phyloP scores from a whole-genome alignment of 2,113 vertebrate species.

The Prinia subflava region DNA sequence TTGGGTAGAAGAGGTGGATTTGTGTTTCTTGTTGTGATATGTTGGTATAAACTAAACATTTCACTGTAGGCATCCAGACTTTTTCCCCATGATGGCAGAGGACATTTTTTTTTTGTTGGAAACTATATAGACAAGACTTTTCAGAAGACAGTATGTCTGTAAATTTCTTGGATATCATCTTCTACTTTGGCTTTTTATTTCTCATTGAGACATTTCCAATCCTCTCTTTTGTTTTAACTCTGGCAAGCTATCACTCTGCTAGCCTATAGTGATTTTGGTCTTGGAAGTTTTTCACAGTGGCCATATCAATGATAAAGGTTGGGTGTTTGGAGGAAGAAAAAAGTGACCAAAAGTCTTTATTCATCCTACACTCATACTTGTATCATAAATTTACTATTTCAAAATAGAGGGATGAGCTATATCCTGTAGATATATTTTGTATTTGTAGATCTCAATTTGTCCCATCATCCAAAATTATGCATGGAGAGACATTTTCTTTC shows the following conservation, averaged over 20 bases:
- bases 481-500: not conserved
- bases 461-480: not conserved
- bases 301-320: not conserved
- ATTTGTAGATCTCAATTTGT: not conserved
- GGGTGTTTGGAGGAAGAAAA: fast-evolving
- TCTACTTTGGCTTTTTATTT: not conserved
- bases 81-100: not conserved
- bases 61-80: not conserved
- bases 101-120: not conserved
- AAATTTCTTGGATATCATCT: not conserved
- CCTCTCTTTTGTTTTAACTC: not conserved
- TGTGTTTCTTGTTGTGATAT: not conserved
- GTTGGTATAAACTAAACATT: not conserved
- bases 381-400: not conserved
- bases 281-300: not conserved
- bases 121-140: not conserved
- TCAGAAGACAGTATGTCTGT: not conserved
- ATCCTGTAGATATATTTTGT: not conserved
- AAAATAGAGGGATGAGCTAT: not conserved
- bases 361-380: not conserved
- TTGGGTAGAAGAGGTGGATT: not conserved
- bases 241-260: not conserved
- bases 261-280: not conserved
- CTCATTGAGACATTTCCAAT: not conserved
- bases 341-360: not conserved